Conservation (phyloP, 2,888 invertebrate genomes). For the Yponomeuta cagnagella region DNA sequence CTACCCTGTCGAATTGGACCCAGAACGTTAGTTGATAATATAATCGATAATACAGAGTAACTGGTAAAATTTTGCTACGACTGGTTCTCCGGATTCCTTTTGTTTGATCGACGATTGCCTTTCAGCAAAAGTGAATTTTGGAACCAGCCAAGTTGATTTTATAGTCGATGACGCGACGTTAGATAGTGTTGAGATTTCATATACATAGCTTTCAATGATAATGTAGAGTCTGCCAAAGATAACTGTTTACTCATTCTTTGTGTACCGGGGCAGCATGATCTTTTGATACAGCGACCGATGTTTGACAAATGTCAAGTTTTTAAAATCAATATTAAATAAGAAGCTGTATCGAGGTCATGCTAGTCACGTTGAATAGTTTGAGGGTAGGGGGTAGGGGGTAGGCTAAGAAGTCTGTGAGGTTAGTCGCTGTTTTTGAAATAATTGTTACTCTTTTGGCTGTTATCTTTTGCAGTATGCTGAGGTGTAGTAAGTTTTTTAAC, state of each 20-base stretch:
- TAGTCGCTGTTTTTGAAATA: conserved; percentile 1
- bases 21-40: neutral
- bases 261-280: neutral
- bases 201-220: neutral
- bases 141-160: neutral
- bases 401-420: conserved; percentile 1
- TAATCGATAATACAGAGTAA: neutral
- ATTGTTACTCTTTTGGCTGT: conserved; percentile 44
- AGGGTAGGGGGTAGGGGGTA: neutral
- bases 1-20: neutral
- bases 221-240: neutral
- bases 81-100: neutral
- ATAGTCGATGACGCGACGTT: neutral
- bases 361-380: neutral
- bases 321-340: too few relatives aligned
- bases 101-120: neutral
- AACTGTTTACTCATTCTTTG: neutral
- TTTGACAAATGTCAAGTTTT: neutral
- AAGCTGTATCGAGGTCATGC: too few relatives aligned
- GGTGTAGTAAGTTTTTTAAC: conserved; percentile 42
- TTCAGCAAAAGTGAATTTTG: neutral
- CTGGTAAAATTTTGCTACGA: neutral
- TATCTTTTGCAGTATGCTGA: conserved; percentile 42
- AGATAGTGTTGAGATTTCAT: neutral
- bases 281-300: neutral